These are phyloP conservation scores for Anser brachyrhynchus DNA, from an alignment of 2,113 vertebrate genomes.

Conservation along the genomic window DNA sequence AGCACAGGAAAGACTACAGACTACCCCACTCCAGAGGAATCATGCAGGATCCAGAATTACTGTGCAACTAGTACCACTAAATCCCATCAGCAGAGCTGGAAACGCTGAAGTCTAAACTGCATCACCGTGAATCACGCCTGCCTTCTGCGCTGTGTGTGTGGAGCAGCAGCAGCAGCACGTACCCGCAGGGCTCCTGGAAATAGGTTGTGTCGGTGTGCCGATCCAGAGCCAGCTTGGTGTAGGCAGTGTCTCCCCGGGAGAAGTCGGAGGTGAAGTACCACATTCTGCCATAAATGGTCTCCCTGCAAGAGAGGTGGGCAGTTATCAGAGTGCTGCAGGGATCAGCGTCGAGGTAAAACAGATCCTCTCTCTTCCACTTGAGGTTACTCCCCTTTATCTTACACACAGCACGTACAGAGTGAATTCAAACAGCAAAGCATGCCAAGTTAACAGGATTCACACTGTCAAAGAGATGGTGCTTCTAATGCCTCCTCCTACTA, in stretches of 20 bases:
- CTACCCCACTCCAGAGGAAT: no score
- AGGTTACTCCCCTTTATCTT: neutral
- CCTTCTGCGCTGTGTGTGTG: neutral
- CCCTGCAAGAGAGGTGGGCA: slow-evolving; percentile 71
- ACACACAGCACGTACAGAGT: accelerated
- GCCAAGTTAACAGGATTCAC: neutral
- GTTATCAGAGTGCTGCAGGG: accelerated
- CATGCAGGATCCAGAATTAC: neutral
- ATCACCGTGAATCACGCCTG: neutral
- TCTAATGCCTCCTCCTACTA: neutral
- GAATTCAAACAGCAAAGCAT: neutral
- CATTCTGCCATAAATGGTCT: slow-evolving; percentile 92
- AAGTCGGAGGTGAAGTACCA: slow-evolving; percentile 93
- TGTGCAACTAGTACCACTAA: neutral
- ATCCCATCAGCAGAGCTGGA: neutral
- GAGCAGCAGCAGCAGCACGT: slow-evolving; percentile 14
- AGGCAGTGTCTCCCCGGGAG: slow-evolving; percentile 90
- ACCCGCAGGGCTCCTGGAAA: slow-evolving; percentile 95
- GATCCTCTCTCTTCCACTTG: neutral
- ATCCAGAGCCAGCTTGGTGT: slow-evolving; percentile 90
- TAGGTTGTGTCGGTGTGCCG: slow-evolving; percentile 93
- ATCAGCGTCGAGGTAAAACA: accelerated
- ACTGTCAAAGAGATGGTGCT: neutral
- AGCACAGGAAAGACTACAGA: neutral
- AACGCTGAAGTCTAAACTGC: accelerated